These are phyloP conservation scores for Corydoras maculifer DNA, from an alignment of 2,113 vertebrate genomes.

Conservation along the genomic window DNA sequence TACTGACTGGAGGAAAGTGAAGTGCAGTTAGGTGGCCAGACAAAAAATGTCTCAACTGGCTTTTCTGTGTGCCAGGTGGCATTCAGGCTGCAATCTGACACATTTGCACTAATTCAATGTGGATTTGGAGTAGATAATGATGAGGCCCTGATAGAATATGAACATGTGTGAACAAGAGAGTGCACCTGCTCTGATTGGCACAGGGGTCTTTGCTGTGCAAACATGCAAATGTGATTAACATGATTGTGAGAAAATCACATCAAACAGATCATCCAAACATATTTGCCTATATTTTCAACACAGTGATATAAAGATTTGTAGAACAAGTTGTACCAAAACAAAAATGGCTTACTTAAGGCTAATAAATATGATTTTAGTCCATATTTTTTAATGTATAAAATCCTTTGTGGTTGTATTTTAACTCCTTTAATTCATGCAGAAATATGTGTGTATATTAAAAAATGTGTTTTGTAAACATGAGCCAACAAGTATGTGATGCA, in stretches of 20 bases:
- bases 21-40: constrained; percentile 26
- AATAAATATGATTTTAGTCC: too few relatives aligned
- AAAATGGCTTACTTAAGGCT: background rate
- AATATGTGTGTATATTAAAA: too few relatives aligned
- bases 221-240: constrained; percentile 41
- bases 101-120: constrained; percentile 26
- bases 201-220: constrained; percentile 25
- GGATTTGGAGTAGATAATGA: constrained; percentile 40
- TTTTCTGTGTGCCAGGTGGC: constrained; percentile 33
- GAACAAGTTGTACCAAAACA: background rate
- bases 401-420: too few relatives aligned
- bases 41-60: constrained; percentile 18
- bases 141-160: constrained; percentile 15
- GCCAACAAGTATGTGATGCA: too few relatives aligned
- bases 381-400: too few relatives aligned
- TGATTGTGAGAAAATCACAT: constrained; percentile 22
- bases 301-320: background rate
- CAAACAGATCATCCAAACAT: constrained; percentile 4
- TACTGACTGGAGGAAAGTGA: background rate
- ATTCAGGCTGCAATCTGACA: constrained; percentile 21
- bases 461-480: too few relatives aligned
- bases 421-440: too few relatives aligned
- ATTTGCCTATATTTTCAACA: constrained; percentile 1
- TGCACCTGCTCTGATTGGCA: constrained; percentile 31
- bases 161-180: constrained; percentile 10